Base-by-base conservation (phyloP, 2,797 vertebrate species). In the Semaprochilodus insignis region DNA sequence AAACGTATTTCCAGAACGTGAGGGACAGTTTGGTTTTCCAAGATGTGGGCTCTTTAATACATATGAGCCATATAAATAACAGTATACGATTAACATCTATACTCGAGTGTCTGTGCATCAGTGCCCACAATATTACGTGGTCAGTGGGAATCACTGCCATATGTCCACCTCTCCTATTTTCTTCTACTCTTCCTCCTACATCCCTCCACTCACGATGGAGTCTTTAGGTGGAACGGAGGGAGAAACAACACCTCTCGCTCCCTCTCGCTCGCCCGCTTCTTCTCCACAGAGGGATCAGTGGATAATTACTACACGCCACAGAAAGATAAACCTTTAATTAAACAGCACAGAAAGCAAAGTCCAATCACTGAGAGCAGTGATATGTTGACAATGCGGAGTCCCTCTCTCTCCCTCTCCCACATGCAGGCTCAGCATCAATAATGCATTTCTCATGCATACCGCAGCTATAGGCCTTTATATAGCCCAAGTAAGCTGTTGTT, bases 291-390 rank as follows among this genome's bases (percentile, higher is more conserved):
- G 62, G 44, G 48, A 71, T 52, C 65, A 75, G 55, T 40, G 83
- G 91, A 92, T 93, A 93, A 93, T 93, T 92, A 93, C 92, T 88
- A 89, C 92, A 91, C 83, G 90, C 88, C 85, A 88, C 84, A 85
- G 85, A 78, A 92, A 92, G 90, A 93, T 92, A 88, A 91, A 88
- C 89, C 91, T 93, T 91, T 93, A 92, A 94, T 93, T 93, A 91
- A 94, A 91, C 89, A 92, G 92, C 92, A 92, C 92, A 92, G 91
- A 91, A 93, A 91, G 91, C 90, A 90, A 82, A 87, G 85, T 83
- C 80, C 73, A 83, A 81, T 86, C 83, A 84, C 8, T 57, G 70
- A n/a, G 27, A 66, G 48, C 60, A 6, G 63, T 17, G 77, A 72
- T 81, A 70, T 40, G 36, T 52, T 31, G 23, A 73, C 25, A 51